Percentiles rank a stretch among this genome's conserved stretches.
Conservation (phyloP, 2,113 vertebrate species). For the Odontophorus gujanensis region DNA sequence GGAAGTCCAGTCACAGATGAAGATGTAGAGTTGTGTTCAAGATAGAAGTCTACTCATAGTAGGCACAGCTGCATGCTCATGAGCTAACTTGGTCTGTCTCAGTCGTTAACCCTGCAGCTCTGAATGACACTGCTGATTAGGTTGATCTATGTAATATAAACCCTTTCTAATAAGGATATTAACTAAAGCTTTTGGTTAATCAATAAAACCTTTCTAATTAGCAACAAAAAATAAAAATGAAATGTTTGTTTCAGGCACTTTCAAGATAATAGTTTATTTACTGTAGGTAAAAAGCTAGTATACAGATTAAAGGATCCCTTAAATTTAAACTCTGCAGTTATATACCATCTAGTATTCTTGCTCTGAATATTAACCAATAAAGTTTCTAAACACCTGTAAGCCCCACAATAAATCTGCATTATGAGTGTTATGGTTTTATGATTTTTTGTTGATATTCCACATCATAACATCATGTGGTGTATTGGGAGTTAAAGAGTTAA, state of each 20-base stretch:
- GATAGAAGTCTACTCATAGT: not conserved
- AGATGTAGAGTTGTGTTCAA: not conserved
- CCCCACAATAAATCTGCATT: conserved; percentile 73
- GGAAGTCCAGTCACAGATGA: not conserved
- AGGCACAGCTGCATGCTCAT: not conserved
- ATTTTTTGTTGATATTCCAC: too few relatives aligned
- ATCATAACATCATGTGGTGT: too few relatives aligned
- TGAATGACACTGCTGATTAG: rapidly evolving
- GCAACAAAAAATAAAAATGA: conserved; percentile 76
- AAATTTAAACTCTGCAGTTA: conserved; percentile 85
- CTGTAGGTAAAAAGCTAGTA: conserved; percentile 90
- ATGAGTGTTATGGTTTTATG: too few relatives aligned
- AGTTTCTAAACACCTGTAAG: conserved; percentile 79
- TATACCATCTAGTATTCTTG: conserved; percentile 82
- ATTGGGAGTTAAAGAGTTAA: too few relatives aligned
- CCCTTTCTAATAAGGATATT: conserved; percentile 40
- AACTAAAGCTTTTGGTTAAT: conserved; percentile 44
- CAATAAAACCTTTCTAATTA: conserved; percentile 38
- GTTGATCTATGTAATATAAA: not conserved
- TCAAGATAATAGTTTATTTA: conserved; percentile 92
- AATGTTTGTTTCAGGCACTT: conserved; percentile 89
- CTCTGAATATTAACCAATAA: conserved; percentile 76
- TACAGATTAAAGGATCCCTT: conserved; percentile 88
- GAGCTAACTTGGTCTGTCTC: not conserved
- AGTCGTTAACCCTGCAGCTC: not conserved